Evolutionary conservation across 2,797 vertebrate species (phyloP).

Genomic region (Chromis chromis): DNA sequence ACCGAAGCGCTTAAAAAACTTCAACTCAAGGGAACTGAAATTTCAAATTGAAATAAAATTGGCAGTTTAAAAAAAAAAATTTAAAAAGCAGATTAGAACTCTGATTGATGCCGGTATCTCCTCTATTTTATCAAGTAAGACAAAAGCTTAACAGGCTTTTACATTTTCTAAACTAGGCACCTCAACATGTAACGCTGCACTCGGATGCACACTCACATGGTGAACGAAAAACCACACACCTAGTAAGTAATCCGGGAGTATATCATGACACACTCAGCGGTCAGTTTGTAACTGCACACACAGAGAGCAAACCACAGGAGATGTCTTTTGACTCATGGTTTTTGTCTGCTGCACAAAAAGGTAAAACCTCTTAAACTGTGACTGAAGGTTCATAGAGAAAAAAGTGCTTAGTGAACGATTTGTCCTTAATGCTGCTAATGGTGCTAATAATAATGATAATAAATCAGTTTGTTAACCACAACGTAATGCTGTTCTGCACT

Average conservation of each 20-base stretch:
- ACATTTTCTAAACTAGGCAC: conserved; percentile 18
- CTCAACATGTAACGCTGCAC: conserved; percentile 3
- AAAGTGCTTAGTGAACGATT: not conserved
- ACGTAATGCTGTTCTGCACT: conserved; percentile 6
- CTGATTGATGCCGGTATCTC: not conserved
- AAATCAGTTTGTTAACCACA: not conserved
- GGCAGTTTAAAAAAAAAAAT: not conserved
- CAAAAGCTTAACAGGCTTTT: conserved; percentile 27
- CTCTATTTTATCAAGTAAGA: not conserved
- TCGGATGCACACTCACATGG: conserved; percentile 17
- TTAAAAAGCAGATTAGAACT: not conserved
- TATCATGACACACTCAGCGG: conserved; percentile 35
- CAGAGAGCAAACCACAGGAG: conserved; percentile 25
- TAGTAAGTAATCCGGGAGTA: conserved; percentile 41
- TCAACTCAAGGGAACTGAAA: not conserved
- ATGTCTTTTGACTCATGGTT: conserved; percentile 13
- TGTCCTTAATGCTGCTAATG: not conserved
- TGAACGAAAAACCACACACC: conserved; percentile 39
- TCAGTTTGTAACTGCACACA: conserved; percentile 9
- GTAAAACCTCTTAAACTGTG: not conserved
- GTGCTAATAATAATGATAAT: not conserved
- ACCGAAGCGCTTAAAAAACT: not conserved
- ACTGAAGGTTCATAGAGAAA: not conserved
- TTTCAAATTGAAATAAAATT: not conserved
- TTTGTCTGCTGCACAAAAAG: not conserved